Conservation (phyloP, 2,797 vertebrate species). For the Xenentodon cancila region DNA sequence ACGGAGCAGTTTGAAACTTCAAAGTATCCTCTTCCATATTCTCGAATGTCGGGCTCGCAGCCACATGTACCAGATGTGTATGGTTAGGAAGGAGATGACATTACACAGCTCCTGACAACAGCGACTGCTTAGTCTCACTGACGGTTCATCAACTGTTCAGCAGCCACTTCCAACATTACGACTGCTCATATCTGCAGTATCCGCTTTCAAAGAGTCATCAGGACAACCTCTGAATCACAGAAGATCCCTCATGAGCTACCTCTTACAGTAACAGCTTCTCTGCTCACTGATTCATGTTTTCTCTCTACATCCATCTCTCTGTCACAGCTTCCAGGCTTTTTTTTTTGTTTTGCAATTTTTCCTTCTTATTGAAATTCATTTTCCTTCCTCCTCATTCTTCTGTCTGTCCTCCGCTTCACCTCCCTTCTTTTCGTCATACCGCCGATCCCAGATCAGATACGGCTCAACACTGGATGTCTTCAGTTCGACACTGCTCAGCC, state of each 20-base stretch:
- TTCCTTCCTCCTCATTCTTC: constrained; percentile 27
- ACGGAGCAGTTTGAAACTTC: constrained; percentile 32
- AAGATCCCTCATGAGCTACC: constrained; percentile 49
- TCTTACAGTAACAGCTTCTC: constrained; percentile 44
- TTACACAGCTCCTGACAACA: constrained; percentile 42
- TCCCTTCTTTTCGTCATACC: constrained; percentile 22
- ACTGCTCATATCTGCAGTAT: constrained; percentile 44
- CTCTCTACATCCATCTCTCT: constrained; percentile 56
- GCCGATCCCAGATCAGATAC: constrained; percentile 54
- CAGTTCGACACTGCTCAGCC: constrained; percentile 22
- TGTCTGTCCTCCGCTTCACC: constrained; percentile 48
- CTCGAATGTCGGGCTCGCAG: constrained; percentile 29
- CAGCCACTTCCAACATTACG: constrained; percentile 39
- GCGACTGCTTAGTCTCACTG: constrained; percentile 35
- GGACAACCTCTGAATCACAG: constrained; percentile 49
- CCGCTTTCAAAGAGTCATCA: constrained; percentile 39
- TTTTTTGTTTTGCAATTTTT: constrained; percentile 26
- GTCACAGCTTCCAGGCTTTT: constrained; percentile 18
- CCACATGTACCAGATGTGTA: constrained; percentile 31
- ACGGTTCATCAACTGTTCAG: constrained; percentile 61
- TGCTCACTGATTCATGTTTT: constrained; percentile 46
- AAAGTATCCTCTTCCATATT: constrained; percentile 29
- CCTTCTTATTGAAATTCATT: constrained; percentile 15
- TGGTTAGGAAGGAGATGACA: constrained; percentile 38
- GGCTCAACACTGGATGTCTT: constrained; percentile 42